Percentiles rank a stretch among this genome's conserved stretches.
Evolutionary conservation across 2,888 invertebrate genomes (phyloP).

Genomic region (Candidula unifasciata): DNA sequence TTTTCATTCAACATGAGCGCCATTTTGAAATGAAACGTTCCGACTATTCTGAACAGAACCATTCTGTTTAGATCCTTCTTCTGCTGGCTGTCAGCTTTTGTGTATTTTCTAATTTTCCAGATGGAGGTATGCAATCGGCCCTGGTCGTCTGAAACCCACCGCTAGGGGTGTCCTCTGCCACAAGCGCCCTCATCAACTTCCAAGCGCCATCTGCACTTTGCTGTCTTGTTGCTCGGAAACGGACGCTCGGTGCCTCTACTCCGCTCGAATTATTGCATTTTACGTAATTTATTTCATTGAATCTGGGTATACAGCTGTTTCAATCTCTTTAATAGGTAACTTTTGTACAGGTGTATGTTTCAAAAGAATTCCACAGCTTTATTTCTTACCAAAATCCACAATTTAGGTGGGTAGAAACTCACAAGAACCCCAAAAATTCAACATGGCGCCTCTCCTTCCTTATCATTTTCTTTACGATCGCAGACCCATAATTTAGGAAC

Average conservation of each 20-base stretch:
- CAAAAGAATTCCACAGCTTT: not conserved
- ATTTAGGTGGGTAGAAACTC: not conserved
- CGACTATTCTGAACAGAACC: too few relatives aligned
- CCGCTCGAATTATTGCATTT: not conserved
- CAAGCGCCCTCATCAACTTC: slow-evolving; percentile 63
- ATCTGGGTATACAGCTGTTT: not conserved
- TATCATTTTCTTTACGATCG: not conserved
- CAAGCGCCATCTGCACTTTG: slow-evolving; percentile 62
- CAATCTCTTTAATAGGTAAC: not conserved
- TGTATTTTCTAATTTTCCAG: too few relatives aligned
- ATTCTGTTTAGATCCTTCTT: too few relatives aligned
- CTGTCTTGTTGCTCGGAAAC: slow-evolving; percentile 47
- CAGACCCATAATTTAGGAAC: not conserved
- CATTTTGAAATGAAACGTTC: too few relatives aligned
- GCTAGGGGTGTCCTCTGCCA: slow-evolving; percentile 56
- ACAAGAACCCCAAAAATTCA: slow-evolving; percentile 41
- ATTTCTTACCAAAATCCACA: not conserved
- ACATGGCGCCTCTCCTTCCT: slow-evolving; percentile 40
- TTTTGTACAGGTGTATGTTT: not conserved
- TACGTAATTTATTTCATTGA: not conserved
- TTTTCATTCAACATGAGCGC: too few relatives aligned
- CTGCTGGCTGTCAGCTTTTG: too few relatives aligned
- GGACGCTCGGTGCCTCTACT: slow-evolving; percentile 20
- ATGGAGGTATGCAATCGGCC: not conserved
- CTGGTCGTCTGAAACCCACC: slow-evolving; percentile 7